phyloP scores from a whole-genome alignment of 2,888 invertebrate species.

The Diarsia rubi region DNA sequence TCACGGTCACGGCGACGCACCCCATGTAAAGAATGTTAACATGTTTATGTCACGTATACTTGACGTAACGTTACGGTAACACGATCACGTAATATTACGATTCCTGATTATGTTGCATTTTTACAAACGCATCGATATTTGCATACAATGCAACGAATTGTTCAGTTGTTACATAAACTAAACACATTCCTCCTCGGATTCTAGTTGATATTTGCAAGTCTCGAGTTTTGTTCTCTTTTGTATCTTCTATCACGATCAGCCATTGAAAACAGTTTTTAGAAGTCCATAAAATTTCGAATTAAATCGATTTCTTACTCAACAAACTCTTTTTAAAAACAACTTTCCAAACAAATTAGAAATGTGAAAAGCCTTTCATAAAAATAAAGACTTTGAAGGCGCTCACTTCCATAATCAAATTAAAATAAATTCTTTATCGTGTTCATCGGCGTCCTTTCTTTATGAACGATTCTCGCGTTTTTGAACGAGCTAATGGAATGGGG shows the following conservation, averaged over 20 bases:
- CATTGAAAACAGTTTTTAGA: constrained; percentile 2
- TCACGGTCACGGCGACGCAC: constrained; percentile 60
- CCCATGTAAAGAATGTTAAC: constrained; percentile 71
- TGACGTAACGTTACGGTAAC: constrained; percentile 69
- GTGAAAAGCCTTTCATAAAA: constrained; percentile 46
- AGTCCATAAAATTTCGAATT: constrained; percentile 10
- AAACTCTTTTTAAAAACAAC: constrained; percentile 36
- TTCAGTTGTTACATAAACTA: constrained; percentile 68
- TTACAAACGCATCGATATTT: constrained; percentile 66
- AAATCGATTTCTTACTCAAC: constrained; percentile 21
- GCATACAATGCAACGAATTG: constrained; percentile 59
- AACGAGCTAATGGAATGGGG: constrained; percentile 56
- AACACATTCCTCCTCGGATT: constrained; percentile 68
- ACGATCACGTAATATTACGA: constrained; percentile 65
- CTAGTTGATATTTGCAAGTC: constrained; percentile 46
- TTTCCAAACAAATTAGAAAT: constrained; percentile 51
- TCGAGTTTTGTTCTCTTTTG: constrained; percentile 13
- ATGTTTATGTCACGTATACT: constrained; percentile 73
- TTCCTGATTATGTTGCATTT: constrained; percentile 69
- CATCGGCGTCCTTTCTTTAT: constrained; percentile 36
- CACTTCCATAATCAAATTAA: constrained; percentile 46
- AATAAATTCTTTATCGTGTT: constrained; percentile 39
- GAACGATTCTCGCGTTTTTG: constrained; percentile 34
- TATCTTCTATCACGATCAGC: constrained; percentile 1
- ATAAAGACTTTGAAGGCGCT: constrained; percentile 40